phyloP scores from a whole-genome alignment of 2,113 vertebrate species.

The Capra hircus region DNA sequence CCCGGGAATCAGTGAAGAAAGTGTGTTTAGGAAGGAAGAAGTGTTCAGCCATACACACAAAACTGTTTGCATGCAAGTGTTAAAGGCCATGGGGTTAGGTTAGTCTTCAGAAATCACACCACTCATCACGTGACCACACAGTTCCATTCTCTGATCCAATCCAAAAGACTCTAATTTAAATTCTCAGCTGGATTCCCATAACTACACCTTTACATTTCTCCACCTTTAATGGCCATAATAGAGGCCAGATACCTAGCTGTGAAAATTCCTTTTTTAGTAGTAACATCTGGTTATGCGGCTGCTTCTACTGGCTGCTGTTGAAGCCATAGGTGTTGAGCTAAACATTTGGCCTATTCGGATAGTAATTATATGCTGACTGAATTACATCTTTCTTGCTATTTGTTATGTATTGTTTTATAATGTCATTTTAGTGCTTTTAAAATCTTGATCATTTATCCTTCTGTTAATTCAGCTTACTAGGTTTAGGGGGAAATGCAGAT shows the following conservation, averaged over 20 bases:
- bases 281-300: slow-evolving; percentile 43
- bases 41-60: rapidly evolving
- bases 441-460: background rate
- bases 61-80: background rate
- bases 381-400: background rate
- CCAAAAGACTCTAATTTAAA: background rate
- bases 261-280: slow-evolving; percentile 5
- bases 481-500: background rate
- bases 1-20: background rate
- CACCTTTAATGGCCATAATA: background rate
- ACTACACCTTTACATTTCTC: background rate
- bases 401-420: background rate
- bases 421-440: background rate
- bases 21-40: rapidly evolving
- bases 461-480: background rate
- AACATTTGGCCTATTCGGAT: slow-evolving; percentile 22
- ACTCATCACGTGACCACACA: background rate
- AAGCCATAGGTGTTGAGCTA: slow-evolving; percentile 8
- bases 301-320: background rate
- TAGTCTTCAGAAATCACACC: background rate
- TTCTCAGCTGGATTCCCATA: background rate
- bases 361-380: slow-evolving; percentile 10
- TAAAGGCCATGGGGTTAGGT: background rate
- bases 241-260: slow-evolving; percentile 29
- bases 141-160: background rate